Evolutionary conservation across 1,140 invertebrate genomes (phyloP).

Genomic region (Atta colombica): DNA sequence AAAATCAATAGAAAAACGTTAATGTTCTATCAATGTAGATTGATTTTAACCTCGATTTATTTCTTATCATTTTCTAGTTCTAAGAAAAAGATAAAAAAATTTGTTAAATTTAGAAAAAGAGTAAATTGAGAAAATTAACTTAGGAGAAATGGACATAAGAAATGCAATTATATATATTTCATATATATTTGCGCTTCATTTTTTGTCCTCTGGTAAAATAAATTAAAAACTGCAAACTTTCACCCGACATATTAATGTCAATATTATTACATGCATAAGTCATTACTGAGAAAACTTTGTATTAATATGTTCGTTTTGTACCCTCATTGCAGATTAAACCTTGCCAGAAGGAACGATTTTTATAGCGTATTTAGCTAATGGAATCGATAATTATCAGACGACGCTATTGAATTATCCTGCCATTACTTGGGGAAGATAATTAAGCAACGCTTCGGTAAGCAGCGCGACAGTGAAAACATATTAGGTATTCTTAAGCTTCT

Average conservation of each 20-base stretch:
- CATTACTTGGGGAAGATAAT: conserved; percentile 75
- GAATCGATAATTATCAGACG: conserved; percentile 79
- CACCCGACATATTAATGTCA: not conserved
- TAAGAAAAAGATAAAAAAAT: too few species aligned
- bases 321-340: not conserved
- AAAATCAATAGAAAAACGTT: not conserved
- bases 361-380: conserved; percentile 82
- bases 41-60: too few species aligned
- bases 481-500: conserved; percentile 58
- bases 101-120: too few species aligned
- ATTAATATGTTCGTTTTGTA: conserved; percentile 21
- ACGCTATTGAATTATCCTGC: conserved; percentile 81
- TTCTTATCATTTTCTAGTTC: too few species aligned
- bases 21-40: not conserved
- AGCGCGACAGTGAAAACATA: conserved; percentile 50
- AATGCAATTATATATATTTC: conserved; percentile 14
- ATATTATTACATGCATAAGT: not conserved
- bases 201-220: not conserved
- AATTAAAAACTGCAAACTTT: conserved; percentile 11
- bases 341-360: conserved; percentile 52
- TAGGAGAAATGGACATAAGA: not conserved
- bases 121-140: too few species aligned
- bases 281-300: conserved; percentile 5
- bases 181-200: not conserved
- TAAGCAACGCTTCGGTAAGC: conserved; percentile 79